phyloP scores from a whole-genome alignment of 2,888 invertebrate species.

The Dicyrtomina minuta region DNA sequence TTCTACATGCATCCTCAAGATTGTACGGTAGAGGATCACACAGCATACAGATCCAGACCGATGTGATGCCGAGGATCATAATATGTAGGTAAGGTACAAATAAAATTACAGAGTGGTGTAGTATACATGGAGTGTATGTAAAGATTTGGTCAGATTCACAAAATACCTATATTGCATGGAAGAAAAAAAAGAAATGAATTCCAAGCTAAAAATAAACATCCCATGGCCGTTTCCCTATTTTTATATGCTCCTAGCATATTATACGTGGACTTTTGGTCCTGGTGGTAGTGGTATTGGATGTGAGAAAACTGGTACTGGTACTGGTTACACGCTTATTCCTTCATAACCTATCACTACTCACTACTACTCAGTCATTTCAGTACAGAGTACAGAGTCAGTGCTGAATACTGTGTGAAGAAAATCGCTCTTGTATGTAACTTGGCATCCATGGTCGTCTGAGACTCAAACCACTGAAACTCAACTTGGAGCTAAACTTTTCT shows the following conservation, averaged over 20 bases:
- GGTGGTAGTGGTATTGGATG: no score
- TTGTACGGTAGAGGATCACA: no score
- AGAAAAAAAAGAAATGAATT: constrained; percentile 31
- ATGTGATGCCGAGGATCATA: no score
- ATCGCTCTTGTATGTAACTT: constrained; percentile 37
- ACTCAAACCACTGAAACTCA: constrained; percentile 36
- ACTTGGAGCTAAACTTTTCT: constrained; percentile 27
- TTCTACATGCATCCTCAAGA: background rate
- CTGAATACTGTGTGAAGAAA: constrained; percentile 20
- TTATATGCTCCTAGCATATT: constrained; percentile 18
- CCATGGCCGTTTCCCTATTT: constrained; percentile 37
- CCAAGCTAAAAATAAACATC: constrained; percentile 42
- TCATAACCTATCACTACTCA: constrained; percentile 43
- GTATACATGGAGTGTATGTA: no score
- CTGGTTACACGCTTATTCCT: constrained; percentile 24
- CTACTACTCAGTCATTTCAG: no score
- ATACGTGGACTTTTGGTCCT: constrained; percentile 3
- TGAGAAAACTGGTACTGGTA: background rate
- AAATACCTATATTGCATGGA: constrained; percentile 37
- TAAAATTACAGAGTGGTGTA: no score
- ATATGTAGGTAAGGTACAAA: no score
- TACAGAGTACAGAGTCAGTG: no score
- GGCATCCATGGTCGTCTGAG: constrained; percentile 39
- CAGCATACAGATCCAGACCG: no score
- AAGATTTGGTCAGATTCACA: constrained; percentile 34